phyloP scores from a whole-genome alignment of 53 echinoderm and acorn worm species.

The Mesocentrotus franciscanus region DNA sequence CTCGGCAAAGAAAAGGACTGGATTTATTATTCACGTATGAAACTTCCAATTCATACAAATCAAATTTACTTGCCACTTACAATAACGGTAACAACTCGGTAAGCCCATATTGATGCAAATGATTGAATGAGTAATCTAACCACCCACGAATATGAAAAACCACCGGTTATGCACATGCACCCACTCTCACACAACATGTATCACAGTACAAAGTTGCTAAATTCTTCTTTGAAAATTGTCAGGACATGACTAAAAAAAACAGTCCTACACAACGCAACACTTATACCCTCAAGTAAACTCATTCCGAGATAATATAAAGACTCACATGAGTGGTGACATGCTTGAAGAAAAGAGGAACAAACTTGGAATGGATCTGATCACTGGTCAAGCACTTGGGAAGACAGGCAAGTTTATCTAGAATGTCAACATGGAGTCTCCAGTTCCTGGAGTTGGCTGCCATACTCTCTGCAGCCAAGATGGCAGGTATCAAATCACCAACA shows the following conservation, averaged over 20 bases:
- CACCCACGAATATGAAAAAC: too few relatives aligned
- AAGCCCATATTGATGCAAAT: too few relatives aligned
- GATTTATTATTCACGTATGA: too few relatives aligned
- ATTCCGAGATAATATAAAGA: background rate
- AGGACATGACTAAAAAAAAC: background rate
- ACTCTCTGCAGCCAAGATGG: conserved; percentile 86
- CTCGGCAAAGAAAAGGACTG: too few relatives aligned
- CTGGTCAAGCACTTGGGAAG: conserved; percentile 92
- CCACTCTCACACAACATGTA: too few relatives aligned
- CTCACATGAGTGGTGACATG: conserved; percentile 92
- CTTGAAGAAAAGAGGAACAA: conserved; percentile 89
- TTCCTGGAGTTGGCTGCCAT: conserved; percentile 81
- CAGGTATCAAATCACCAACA: conserved; percentile 88
- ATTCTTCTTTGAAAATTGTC: too few relatives aligned
- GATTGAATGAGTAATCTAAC: too few relatives aligned
- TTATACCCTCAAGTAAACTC: background rate
- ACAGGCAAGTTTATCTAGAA: conserved; percentile 83
- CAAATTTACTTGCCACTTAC: too few relatives aligned
- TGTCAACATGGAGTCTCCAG: conserved; percentile 90
- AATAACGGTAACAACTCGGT: too few relatives aligned
- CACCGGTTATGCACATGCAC: too few relatives aligned
- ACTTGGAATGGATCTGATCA: conserved; percentile 96
- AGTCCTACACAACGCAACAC: background rate
- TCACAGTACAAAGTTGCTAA: too few relatives aligned
- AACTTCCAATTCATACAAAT: too few relatives aligned